phyloP scores from a whole-genome alignment of 2,888 invertebrate genomes.

The Ophonus ardosiacus region DNA sequence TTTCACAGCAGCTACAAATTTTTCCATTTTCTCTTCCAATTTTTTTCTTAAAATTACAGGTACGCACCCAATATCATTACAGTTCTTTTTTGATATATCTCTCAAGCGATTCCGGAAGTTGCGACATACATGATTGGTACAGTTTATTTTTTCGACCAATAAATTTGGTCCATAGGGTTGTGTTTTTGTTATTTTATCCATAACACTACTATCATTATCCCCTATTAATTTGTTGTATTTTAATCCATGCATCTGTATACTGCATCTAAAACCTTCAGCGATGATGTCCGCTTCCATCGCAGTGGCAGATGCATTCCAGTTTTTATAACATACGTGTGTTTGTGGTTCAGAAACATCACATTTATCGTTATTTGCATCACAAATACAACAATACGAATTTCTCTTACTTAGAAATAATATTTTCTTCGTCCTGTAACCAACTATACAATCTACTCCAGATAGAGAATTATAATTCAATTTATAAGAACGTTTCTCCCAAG shows the following conservation, averaged over 20 bases:
- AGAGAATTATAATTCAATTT: constrained; percentile 58
- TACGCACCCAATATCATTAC: constrained; percentile 11
- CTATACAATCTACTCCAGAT: constrained; percentile 59
- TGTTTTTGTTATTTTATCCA: constrained; percentile 6
- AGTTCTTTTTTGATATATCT: constrained; percentile 13
- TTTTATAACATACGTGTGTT: constrained; percentile 52
- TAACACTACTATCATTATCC: constrained; percentile 53
- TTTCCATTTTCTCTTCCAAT: not conserved
- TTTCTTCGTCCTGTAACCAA: not conserved
- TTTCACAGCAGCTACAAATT: not conserved
- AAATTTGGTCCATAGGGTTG: constrained; percentile 18
- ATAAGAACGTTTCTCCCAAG: constrained; percentile 59
- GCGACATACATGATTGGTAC: constrained; percentile 47
- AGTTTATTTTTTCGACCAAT: constrained; percentile 45
- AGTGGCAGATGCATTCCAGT: constrained; percentile 49
- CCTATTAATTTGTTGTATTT: constrained; percentile 54
- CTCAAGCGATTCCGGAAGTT: constrained; percentile 28
- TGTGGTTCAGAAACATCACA: not conserved
- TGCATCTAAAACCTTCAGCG: constrained; percentile 53
- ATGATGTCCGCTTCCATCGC: constrained; percentile 57
- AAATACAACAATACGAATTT: constrained; percentile 56
- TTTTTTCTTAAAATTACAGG: constrained; percentile 1
- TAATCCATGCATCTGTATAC: constrained; percentile 39
- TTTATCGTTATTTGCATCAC: too few species aligned
- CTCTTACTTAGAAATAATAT: constrained; percentile 43